phyloP scores from a whole-genome alignment of 2,797 vertebrate genomes.

The Manis pentadactyla region DNA sequence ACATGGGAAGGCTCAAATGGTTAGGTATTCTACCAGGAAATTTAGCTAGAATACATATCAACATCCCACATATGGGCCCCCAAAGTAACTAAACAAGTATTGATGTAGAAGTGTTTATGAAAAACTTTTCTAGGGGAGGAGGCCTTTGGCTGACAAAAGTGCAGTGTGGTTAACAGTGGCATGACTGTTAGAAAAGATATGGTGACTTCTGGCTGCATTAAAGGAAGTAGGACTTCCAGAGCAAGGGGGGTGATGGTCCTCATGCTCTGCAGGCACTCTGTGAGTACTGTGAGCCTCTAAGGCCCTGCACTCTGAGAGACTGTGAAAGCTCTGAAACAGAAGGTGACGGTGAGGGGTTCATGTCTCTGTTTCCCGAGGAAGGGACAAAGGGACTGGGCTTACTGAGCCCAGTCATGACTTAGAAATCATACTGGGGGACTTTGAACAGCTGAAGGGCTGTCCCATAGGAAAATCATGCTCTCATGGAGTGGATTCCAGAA shows the following conservation, averaged over 20 bases:
- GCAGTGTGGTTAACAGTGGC: not conserved
- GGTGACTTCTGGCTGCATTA: not conserved
- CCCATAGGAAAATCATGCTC: not conserved
- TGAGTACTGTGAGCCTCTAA: not conserved
- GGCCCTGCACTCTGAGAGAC: too few species aligned
- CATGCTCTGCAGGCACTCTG: too few species aligned
- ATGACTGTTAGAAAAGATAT: not conserved
- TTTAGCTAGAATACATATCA: not conserved
- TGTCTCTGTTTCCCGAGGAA: not conserved
- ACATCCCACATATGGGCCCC: not conserved
- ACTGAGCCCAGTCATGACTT: not conserved
- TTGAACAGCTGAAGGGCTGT: not conserved
- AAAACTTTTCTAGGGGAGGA: not conserved
- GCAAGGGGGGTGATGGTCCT: not conserved
- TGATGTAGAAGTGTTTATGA: not conserved
- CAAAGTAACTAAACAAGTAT: not conserved
- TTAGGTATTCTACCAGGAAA: not conserved
- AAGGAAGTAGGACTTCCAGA: not conserved
- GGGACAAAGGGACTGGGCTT: not conserved
- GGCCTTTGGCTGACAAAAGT: not conserved
- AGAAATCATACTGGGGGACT: not conserved
- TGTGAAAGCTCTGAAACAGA: not conserved
- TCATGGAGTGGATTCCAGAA: not conserved
- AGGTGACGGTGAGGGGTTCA: not conserved
- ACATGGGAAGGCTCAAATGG: not conserved